Evolutionary conservation across 2,113 vertebrate genomes (phyloP).

Genomic region (Carassius auratus): DNA sequence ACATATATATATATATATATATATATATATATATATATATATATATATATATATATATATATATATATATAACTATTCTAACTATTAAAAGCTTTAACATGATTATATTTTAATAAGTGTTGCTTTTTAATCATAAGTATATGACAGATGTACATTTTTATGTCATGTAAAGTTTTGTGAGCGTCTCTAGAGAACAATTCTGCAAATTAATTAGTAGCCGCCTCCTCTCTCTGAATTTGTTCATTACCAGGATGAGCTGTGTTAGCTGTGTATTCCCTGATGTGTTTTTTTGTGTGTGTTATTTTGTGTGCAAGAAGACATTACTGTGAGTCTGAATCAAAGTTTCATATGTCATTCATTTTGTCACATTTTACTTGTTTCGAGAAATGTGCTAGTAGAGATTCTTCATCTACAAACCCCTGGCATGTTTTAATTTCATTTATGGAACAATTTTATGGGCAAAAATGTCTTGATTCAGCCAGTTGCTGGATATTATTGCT

Average conservation of each 20-base stretch:
- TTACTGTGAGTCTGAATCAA: not conserved
- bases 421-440: conserved; percentile 15
- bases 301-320: not conserved
- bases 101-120: conserved; percentile 11
- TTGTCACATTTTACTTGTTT: conserved; percentile 9
- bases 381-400: not conserved
- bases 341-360: conserved; percentile 33
- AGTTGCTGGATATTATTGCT: conserved; percentile 39
- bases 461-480: conserved; percentile 6
- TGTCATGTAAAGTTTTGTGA: conserved; percentile 25
- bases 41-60: too few relatives aligned
- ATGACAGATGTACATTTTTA: conserved; percentile 11
- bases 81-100: not conserved
- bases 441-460: conserved; percentile 9
- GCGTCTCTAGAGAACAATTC: conserved; percentile 33
- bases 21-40: too few relatives aligned
- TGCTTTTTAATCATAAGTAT: not conserved
- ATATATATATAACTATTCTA: too few relatives aligned
- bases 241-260: conserved; percentile 41
- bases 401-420: conserved; percentile 15
- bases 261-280: conserved; percentile 14
- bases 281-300: conserved; percentile 1
- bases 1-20: not conserved
- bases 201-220: conserved; percentile 20
- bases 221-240: conserved; percentile 24